Evolutionary conservation across 1,140 invertebrate genomes (phyloP).

Genomic region (Eupeodes corollae): DNA sequence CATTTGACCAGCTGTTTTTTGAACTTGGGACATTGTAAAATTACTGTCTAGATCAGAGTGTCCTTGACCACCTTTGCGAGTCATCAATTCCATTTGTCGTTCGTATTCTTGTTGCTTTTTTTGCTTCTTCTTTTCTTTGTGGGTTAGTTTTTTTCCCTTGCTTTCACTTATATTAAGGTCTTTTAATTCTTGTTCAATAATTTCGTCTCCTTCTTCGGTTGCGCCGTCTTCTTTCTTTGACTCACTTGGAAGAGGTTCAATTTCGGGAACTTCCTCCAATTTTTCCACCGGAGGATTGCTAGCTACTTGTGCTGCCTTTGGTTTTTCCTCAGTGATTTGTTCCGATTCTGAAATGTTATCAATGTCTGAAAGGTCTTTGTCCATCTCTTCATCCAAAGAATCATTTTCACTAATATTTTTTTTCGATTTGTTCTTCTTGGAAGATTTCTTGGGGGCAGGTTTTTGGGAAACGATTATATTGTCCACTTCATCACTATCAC

Average conservation of each 20-base stretch:
- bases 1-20: slow-evolving; percentile 72
- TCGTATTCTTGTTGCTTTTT: slow-evolving; percentile 90
- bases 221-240: slow-evolving; percentile 5
- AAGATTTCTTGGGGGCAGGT: slow-evolving; percentile 9
- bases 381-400: background rate
- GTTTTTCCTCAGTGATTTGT: slow-evolving; percentile 10
- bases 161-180: slow-evolving; percentile 12
- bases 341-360: slow-evolving; percentile 4
- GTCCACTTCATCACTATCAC: slow-evolving; percentile 8
- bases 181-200: slow-evolving; percentile 8
- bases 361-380: slow-evolving; percentile 6
- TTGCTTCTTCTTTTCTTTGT: slow-evolving; percentile 90
- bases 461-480: slow-evolving; percentile 2
- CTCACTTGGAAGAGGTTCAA: slow-evolving; percentile 2
- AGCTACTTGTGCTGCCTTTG: no score
- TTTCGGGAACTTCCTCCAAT: slow-evolving; percentile 1
- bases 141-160: slow-evolving; percentile 67
- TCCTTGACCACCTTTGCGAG: slow-evolving; percentile 77
- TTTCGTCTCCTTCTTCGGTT: slow-evolving; percentile 13
- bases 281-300: background rate
- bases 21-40: slow-evolving; percentile 92
- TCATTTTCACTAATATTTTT: slow-evolving; percentile 13
- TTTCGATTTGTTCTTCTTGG: slow-evolving; percentile 10
- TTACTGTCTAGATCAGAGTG: slow-evolving; percentile 83
- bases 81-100: slow-evolving; percentile 77